A percentile compares a stretch with the other conserved stretches of the same genome.
phyloP scores from a whole-genome alignment of 2,113 vertebrate genomes.

The Glaucomys volans region DNA sequence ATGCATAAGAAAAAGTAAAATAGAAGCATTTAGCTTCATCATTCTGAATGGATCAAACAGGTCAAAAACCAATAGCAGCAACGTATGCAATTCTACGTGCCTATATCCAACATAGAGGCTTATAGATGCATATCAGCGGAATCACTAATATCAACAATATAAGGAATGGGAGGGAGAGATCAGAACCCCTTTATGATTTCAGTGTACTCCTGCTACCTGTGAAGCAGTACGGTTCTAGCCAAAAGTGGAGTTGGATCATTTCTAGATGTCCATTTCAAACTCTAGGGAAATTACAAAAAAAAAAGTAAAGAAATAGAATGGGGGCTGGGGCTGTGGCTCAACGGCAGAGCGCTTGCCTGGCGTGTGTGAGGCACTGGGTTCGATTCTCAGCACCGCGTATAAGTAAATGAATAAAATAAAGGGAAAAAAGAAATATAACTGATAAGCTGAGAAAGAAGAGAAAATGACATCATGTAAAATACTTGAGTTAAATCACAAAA shows the following conservation, averaged over 20 bases:
- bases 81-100: not conserved
- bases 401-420: no score
- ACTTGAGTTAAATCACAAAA: no score
- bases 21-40: not conserved
- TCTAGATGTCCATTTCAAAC: not conserved
- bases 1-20: not conserved
- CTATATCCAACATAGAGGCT: not conserved
- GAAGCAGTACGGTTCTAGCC: not conserved
- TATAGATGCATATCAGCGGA: not conserved
- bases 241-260: not conserved
- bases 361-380: no score
- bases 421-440: not conserved
- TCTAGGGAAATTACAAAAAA: not conserved
- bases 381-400: no score
- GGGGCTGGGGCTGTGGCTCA: no score
- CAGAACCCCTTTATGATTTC: not conserved
- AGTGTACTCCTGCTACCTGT: not conserved
- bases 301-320: no score
- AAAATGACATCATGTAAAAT: no score
- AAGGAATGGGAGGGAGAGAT: not conserved
- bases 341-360: no score
- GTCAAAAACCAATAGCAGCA: not conserved
- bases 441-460: not conserved
- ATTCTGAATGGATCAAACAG: no score
- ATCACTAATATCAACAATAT: not conserved